These are phyloP conservation scores for Pocillopora verrucosa DNA, from an alignment of 64 coral and sea anemone species.

Conservation along the genomic window DNA sequence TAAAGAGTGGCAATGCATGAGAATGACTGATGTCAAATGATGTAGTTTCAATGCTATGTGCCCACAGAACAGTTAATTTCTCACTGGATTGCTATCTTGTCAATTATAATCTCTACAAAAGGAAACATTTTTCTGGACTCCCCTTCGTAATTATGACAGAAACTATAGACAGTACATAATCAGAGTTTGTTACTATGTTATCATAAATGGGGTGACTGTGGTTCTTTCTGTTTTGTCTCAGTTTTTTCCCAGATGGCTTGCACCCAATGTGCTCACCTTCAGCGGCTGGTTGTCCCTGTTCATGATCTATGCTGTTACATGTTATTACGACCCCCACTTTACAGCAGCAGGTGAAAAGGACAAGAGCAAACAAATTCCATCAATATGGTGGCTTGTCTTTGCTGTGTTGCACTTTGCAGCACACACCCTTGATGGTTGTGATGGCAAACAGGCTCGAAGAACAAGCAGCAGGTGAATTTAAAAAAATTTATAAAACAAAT, in stretches of 20 bases:
- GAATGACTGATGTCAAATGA: no score
- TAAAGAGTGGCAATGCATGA: no score
- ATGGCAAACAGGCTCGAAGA: conserved; percentile 95
- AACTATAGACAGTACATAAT: no score
- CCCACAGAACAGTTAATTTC: no score
- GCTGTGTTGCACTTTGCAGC: conserved; percentile 79
- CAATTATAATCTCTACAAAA: no score
- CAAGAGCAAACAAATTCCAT: conserved; percentile 48
- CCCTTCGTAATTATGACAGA: no score
- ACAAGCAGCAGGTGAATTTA: conserved; percentile 78
- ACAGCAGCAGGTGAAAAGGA: conserved; percentile 45
- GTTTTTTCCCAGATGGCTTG: conserved; percentile 84
- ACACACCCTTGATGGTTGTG: conserved; percentile 96
- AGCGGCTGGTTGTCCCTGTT: conserved; percentile 71
- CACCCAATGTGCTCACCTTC: conserved; percentile 87
- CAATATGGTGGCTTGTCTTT: conserved; percentile 73
- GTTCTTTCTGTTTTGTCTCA: conserved; percentile 32
- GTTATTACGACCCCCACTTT: conserved; percentile 90
- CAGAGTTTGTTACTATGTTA: background rate
- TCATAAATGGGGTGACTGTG: background rate
- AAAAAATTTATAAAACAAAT: background rate
- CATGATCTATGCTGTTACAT: conserved; percentile 55
- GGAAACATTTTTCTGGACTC: no score
- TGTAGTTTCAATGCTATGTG: no score
- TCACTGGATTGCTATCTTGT: no score